A percentile compares a stretch with the other conserved stretches of the same genome.
phyloP scores from a whole-genome alignment of 1,140 invertebrate genomes.

The Pararge aegeria region DNA sequence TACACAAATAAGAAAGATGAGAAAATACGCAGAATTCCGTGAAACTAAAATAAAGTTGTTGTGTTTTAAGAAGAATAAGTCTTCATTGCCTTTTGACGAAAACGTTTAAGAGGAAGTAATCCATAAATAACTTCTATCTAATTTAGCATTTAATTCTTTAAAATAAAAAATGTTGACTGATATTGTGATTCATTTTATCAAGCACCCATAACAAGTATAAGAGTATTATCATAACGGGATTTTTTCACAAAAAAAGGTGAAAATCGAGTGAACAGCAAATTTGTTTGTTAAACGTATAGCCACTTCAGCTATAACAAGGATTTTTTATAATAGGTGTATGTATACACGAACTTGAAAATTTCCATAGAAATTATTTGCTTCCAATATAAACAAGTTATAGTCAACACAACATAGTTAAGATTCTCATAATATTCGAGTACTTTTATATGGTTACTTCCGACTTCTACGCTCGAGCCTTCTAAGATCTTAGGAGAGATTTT shows the following conservation, averaged over 20 bases:
- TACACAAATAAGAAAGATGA: no score
- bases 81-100: no score
- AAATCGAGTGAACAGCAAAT: conserved; percentile 9
- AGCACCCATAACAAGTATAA: conserved; percentile 1
- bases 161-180: background rate
- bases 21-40: no score
- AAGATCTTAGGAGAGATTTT: no score
- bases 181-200: conserved; percentile 14
- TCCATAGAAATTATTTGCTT: background rate
- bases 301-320: background rate
- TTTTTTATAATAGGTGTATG: background rate
- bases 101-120: no score
- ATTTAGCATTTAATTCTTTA: background rate
- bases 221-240: conserved; percentile 8
- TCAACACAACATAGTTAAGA: no score
- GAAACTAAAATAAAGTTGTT: no score
- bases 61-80: no score
- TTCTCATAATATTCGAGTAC: no score
- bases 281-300: background rate
- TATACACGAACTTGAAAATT: background rate
- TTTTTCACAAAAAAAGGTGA: background rate
- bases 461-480: no score
- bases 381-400: no score
- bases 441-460: no score
- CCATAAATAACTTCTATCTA: background rate